Base-by-base conservation (phyloP, 2,113 vertebrate genomes). In the Chaetura pelagica region DNA sequence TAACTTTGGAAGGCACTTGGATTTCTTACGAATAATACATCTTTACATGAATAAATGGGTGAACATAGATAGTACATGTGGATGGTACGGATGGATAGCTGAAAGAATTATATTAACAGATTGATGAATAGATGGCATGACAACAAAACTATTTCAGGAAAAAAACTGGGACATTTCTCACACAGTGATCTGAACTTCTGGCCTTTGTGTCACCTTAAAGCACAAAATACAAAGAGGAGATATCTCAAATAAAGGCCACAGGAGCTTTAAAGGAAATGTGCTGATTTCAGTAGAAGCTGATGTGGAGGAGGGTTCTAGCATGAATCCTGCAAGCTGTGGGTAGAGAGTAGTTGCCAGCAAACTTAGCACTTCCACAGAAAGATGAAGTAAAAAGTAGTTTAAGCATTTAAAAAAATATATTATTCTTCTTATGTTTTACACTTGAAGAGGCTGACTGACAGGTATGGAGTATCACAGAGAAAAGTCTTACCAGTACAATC, bases 271-370 rank as follows among this genome's bases (percentile, higher is more conserved):
- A 95, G 32, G n/a, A 90, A 87, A 91, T 64, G 6, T 75, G 40
- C 82, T 90, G 48, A 88, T 93, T 96, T 91, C 64, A 84, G 57
- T 83, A 81, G 87, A 93, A 84, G 22, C 29, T 84, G 59, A 24
- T 93, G 34, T 52, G 73, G 48, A 93, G 83, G 58, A 87, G 40
- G 42, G 17, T 57, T 90, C 90, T 89, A 90, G 55, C 72, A 59
- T 44, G 34, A 87, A 74, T 72, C 51, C 38, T 67, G 59, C 27
- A 77, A 85, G 22, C 30, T 69, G 54, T 81, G 35, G 72, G 44
- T 34, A 90, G 42, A 62, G 58, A 72, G 52, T 54, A 93, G 84
- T 72, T 93, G 35, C 44, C 63, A 92, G 57, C 24, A 90, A 86
- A 93, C 42, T 85, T 87, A 79, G 49, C 55, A 72, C 64, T 48